These are phyloP conservation scores for Anguilla marmorata DNA, from an alignment of 2,797 vertebrate species.

Conservation along the genomic window DNA sequence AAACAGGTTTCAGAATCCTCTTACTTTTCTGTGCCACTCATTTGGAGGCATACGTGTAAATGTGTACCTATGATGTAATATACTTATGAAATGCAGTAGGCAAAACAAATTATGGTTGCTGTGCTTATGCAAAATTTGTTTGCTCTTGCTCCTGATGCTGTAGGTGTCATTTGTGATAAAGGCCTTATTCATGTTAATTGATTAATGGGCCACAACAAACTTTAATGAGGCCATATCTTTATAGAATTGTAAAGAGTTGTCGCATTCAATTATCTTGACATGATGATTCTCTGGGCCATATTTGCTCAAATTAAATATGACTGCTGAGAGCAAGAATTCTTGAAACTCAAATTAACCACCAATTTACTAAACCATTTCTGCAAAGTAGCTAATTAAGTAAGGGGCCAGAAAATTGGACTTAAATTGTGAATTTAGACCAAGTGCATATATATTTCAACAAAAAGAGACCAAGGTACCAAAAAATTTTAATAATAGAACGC, in stretches of 20 bases:
- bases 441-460: neutral
- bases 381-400: neutral
- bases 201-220: neutral
- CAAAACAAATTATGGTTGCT: neutral
- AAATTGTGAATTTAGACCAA: neutral
- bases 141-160: neutral
- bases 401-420: neutral
- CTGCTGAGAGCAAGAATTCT: conserved; percentile 3
- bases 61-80: neutral
- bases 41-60: neutral
- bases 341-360: neutral
- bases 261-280: conserved; percentile 4
- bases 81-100: neutral
- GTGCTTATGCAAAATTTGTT: neutral
- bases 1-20: neutral
- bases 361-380: neutral
- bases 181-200: neutral
- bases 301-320: conserved; percentile 10
- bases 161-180: neutral
- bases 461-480: neutral
- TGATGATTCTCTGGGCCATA: neutral
- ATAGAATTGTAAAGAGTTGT: neutral
- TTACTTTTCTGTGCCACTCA: neutral
- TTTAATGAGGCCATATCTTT: conserved; percentile 11
- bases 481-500: neutral